Conservation (phyloP, 1,140 invertebrate species). For the Helicorthomorpha holstii region DNA sequence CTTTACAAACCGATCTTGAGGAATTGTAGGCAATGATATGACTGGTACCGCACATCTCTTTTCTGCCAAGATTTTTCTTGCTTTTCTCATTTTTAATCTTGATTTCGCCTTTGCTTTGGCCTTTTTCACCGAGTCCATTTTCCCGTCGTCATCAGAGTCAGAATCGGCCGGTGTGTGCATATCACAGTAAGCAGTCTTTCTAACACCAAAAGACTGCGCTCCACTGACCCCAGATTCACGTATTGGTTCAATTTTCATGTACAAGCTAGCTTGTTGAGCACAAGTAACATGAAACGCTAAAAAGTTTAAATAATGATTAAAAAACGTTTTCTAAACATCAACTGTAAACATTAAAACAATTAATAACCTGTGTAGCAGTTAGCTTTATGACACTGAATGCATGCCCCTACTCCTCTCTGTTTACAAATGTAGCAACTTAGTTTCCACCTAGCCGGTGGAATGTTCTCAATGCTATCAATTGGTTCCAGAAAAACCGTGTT, state of each 20-base stretch:
- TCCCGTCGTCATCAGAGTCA: conserved; percentile 22
- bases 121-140: conserved; percentile 24
- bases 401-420: conserved; percentile 79
- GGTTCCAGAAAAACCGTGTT: conserved; percentile 96
- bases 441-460: conserved; percentile 86
- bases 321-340: neutral
- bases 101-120: conserved; percentile 34
- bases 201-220: conserved; percentile 41
- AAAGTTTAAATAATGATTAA: neutral
- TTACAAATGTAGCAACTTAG: conserved; percentile 94
- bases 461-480: conserved; percentile 88
- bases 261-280: conserved; percentile 85
- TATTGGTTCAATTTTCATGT: conserved; percentile 91
- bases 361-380: conserved; percentile 64
- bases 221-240: conserved; percentile 48
- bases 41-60: conserved; percentile 77
- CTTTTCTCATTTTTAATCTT: conserved; percentile 53
- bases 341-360: neutral
- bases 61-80: conserved; percentile 56
- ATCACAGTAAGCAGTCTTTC: conserved; percentile 92
- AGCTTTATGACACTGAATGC: conserved; percentile 92
- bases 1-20: conserved; percentile 45
- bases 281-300: conserved; percentile 94
- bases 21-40: conserved; percentile 85
- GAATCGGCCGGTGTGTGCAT: conserved; percentile 73